Percentiles rank a stretch among this genome's conserved stretches.
phyloP scores from a whole-genome alignment of 2,888 invertebrate genomes.

The Melangyna quadrimaculata region DNA sequence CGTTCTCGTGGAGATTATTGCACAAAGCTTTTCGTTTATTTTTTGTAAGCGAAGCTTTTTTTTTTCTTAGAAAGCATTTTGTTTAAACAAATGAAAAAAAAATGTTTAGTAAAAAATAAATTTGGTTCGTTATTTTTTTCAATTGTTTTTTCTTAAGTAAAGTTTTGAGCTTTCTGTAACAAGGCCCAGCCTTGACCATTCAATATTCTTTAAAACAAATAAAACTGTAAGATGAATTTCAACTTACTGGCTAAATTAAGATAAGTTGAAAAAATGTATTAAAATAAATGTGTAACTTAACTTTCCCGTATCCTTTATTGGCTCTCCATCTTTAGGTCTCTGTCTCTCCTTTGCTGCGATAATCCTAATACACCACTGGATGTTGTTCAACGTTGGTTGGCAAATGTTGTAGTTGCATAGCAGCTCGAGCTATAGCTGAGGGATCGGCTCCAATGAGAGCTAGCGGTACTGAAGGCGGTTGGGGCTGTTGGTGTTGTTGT shows the following conservation, averaged over 20 bases:
- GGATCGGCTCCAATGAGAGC: slow-evolving; percentile 80
- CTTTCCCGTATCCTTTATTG: slow-evolving; percentile 60
- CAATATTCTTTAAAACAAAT: slow-evolving; percentile 31
- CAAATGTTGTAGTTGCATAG: slow-evolving; percentile 80
- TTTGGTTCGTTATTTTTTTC: slow-evolving; percentile 41
- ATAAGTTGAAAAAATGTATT: slow-evolving; percentile 24
- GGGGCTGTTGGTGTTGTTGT: slow-evolving; percentile 76
- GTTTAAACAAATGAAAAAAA: slow-evolving; percentile 32
- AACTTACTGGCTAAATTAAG: slow-evolving; percentile 54
- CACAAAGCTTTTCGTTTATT: slow-evolving; percentile 60
- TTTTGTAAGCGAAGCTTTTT: slow-evolving; percentile 26
- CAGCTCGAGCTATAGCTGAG: slow-evolving; percentile 79
- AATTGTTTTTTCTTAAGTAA: slow-evolving; percentile 47
- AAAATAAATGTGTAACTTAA: slow-evolving; percentile 51
- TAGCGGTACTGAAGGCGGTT: slow-evolving; percentile 79
- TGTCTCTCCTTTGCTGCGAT: slow-evolving; percentile 23
- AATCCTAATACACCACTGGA: slow-evolving; percentile 79
- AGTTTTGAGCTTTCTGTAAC: slow-evolving; percentile 60
- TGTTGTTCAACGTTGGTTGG: slow-evolving; percentile 80
- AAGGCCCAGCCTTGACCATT: slow-evolving; percentile 63
- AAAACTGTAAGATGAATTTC: slow-evolving; percentile 35
- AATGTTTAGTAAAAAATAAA: slow-evolving; percentile 3
- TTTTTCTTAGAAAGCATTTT: slow-evolving; percentile 21
- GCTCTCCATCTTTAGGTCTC: slow-evolving; percentile 44
- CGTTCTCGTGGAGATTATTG: slow-evolving; percentile 71